phyloP scores from a whole-genome alignment of 2,888 invertebrate genomes.

The Ceriagrion tenellum region DNA sequence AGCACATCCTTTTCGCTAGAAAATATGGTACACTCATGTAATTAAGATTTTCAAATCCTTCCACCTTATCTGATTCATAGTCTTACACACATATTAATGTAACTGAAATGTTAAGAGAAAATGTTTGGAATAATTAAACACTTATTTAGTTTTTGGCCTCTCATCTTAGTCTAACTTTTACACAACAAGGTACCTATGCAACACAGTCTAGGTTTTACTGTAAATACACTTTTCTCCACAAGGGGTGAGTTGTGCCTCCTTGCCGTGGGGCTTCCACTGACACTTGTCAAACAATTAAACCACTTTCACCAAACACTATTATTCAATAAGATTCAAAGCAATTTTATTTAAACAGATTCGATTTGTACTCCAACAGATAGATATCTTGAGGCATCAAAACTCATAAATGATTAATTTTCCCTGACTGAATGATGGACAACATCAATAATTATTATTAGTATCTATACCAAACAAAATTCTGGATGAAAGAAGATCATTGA shows the following conservation, averaged over 20 bases:
- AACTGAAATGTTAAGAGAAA: neutral
- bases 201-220: neutral
- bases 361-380: neutral
- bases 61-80: neutral
- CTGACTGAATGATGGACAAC: neutral
- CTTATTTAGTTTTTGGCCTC: neutral
- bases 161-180: neutral
- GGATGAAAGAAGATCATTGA: no score
- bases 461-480: no score
- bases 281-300: neutral
- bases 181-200: neutral
- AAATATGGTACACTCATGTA: no score
- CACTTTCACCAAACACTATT: neutral
- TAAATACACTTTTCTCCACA: neutral
- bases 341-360: neutral
- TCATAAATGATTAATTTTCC: neutral
- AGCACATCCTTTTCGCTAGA: no score
- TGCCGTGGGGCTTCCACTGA: neutral
- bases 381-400: neutral
- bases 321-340: no score
- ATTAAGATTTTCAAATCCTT: neutral
- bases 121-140: neutral
- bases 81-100: no score
- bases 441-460: no score
- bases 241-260: neutral